A percentile compares a stretch with the other conserved stretches of the same genome.
These are phyloP conservation scores for Leucozona laternaria DNA, from an alignment of 2,888 invertebrate species.

Conservation along the genomic window DNA sequence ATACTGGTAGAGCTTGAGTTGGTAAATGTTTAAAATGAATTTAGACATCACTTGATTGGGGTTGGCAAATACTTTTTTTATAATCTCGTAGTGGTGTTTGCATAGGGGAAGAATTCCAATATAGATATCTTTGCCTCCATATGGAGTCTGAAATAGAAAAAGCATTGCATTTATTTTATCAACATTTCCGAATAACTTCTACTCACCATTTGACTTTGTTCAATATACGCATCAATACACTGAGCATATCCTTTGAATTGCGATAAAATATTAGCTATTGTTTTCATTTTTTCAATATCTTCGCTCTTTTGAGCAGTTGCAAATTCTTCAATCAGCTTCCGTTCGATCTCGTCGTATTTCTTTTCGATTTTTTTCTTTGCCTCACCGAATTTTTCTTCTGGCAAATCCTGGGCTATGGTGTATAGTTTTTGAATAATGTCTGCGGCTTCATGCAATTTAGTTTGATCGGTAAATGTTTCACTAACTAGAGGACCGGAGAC, in stretches of 20 bases:
- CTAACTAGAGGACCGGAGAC: slow-evolving; percentile 93
- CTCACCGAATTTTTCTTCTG: slow-evolving; percentile 92
- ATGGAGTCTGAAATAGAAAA: slow-evolving; percentile 87
- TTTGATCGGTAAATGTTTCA: slow-evolving; percentile 93
- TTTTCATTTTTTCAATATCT: slow-evolving; percentile 95
- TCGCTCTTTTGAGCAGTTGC: slow-evolving; percentile 93
- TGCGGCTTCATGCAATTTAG: slow-evolving; percentile 93
- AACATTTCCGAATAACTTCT: background rate
- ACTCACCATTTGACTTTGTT: slow-evolving; percentile 95
- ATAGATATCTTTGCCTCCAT: slow-evolving; percentile 95
- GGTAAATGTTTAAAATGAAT: slow-evolving; percentile 97
- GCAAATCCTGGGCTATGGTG: slow-evolving; percentile 97
- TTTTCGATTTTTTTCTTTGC: slow-evolving; percentile 93
- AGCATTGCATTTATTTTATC: too few species aligned
- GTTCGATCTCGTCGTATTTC: slow-evolving; percentile 95
- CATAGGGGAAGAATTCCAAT: slow-evolving; percentile 95
- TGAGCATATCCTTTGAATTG: slow-evolving; percentile 98
- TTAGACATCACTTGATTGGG: slow-evolving; percentile 99
- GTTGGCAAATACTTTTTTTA: slow-evolving; percentile 95
- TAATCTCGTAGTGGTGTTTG: slow-evolving; percentile 92
- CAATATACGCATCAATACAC: slow-evolving; percentile 98
- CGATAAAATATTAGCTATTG: slow-evolving; percentile 94
- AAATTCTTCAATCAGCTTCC: slow-evolving; percentile 96
- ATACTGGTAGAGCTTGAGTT: slow-evolving; percentile 93
- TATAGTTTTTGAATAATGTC: slow-evolving; percentile 98